Evolutionary conservation across 2,113 vertebrate genomes (phyloP).

Genomic region (Toxotes chatareus): DNA sequence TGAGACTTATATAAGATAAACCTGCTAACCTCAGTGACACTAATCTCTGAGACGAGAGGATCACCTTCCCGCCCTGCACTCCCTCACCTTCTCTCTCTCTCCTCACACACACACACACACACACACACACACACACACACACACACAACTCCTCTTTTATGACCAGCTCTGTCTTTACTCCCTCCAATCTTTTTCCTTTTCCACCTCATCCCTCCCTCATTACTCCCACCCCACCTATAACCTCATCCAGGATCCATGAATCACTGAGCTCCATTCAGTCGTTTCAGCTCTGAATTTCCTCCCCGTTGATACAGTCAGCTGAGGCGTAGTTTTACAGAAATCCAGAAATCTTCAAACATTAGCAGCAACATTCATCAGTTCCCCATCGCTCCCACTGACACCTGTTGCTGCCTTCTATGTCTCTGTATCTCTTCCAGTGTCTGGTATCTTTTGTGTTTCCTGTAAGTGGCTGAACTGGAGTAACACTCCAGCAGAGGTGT

Average conservation of each 20-base stretch:
- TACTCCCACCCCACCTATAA: conserved; percentile 13
- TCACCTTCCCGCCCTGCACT: conserved; percentile 59
- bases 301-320: conserved; percentile 13
- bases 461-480: not conserved
- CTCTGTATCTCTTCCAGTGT: conserved; percentile 29
- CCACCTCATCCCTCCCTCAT: not conserved
- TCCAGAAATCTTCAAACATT: conserved; percentile 40
- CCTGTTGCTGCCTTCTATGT: conserved; percentile 31
- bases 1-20: conserved; percentile 74
- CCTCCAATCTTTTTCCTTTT: conserved; percentile 14
- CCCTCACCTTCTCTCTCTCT: conserved; percentile 32
- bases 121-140: not conserved
- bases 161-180: conserved; percentile 11
- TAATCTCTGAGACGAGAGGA: conserved; percentile 78
- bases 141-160: conserved; percentile 10
- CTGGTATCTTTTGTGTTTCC: conserved; percentile 33
- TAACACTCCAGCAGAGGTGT: not conserved
- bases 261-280: conserved; percentile 31
- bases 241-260: conserved; percentile 25
- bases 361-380: conserved; percentile 31
- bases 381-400: conserved; percentile 20
- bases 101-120: not conserved
- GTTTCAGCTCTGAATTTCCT: conserved; percentile 33
- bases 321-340: conserved; percentile 29
- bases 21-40: conserved; percentile 75